Evolutionary conservation across 2,113 vertebrate species (phyloP), one percentile per base, ranked within the genome.

Genomic region (Psettodes erumei): DNA sequence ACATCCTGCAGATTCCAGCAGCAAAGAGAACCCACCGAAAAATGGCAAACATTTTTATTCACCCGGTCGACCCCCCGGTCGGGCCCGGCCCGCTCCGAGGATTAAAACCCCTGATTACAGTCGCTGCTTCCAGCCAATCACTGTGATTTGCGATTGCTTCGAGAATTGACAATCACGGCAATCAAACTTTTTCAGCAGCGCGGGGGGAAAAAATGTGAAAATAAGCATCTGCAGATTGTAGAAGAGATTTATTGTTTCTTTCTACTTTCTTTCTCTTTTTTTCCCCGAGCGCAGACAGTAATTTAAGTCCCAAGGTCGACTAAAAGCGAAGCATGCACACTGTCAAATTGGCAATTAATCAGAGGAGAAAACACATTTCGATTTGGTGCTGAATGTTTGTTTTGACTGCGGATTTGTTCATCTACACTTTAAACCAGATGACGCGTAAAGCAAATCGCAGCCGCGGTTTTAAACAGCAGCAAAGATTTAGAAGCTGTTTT

Each of bases 41-140:
- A 76, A 87, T 27, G 51, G 60, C 79, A 89, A 75, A 82, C 66
- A 88, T 86, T 90, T 84, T 82, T 73, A 89, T 87, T 71, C 28
- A 48, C 4, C n/a, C 54, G 33, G 38, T n/a, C n/a, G n/a, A n/a
- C n/a, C n/a, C n/a, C n/a, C n/a, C n/a, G n/a, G n/a, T n/a, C n/a
- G n/a, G n/a, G n/a, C n/a, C n/a, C n/a, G n/a, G n/a, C n/a, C n/a
- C n/a, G n/a, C n/a, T n/a, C n/a, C n/a, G n/a, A n/a, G n/a, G n/a
- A n/a, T n/a, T n/a, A n/a, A 73, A 32, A 72, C 9, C 51, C 42
- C 18, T 64, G 73, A 84, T 86, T 64, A 60, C 40, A 12, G 27
- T 9, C n/a, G 9, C 58, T 4, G 37, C 9, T 58, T 25, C 4
- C 12, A 9, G 37, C 28, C 3, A 61, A 65, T 77, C 56, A 43